Evolutionary conservation across 2,888 invertebrate species (phyloP), one percentile per base, ranked within the genome.

Genomic region (Chloroclystis v-ata): DNA sequence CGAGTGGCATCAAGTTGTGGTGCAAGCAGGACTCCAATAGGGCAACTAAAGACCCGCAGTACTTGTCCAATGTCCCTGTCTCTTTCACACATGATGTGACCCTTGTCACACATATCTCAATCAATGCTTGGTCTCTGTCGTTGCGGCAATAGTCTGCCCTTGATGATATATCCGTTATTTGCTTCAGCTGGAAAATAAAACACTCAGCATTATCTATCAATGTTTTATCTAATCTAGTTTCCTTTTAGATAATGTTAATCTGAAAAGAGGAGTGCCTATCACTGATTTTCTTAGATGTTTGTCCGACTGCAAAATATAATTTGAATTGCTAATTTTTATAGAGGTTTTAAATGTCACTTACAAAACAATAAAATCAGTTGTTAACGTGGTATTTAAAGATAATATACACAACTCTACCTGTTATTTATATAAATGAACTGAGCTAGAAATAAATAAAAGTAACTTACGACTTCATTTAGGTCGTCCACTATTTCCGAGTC

Each of bases 71-170:
- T 26, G 95, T 95, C 29, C 78, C 92, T 0, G 96, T 97, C 81
- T 97, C 97, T 63, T 97, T 91, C 57, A 97, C 94, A 66, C 97
- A 96, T 57, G 96, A 94, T 32, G 96, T 95, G 30, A 97, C 94
- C 54, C 97, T 86, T 1, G 97, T 96, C 50, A 98, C 93, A 78
- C 97, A 97, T 69, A 98, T 97, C 84, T 98, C 97, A 60, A 97
- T 96, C 52, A 97, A 94, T 62, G 96, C 96, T 82, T 98, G 97
- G 77, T 97, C 96, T 82, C 97, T 95, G 72, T 95, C 94, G 79
- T 95, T 96, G 58, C 92, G 91, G 37, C 92, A 91, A 75, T 97
- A 98, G 66, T 94, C 94, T 2, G 94, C 89, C 52, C 94, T 90
- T 53, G 95, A 94, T 49, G 95, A 93, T 58, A 97, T 96, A 56